Base-by-base conservation (phyloP, 92 coral and sea anemone genomes). In the Heliopora coerulea region DNA sequence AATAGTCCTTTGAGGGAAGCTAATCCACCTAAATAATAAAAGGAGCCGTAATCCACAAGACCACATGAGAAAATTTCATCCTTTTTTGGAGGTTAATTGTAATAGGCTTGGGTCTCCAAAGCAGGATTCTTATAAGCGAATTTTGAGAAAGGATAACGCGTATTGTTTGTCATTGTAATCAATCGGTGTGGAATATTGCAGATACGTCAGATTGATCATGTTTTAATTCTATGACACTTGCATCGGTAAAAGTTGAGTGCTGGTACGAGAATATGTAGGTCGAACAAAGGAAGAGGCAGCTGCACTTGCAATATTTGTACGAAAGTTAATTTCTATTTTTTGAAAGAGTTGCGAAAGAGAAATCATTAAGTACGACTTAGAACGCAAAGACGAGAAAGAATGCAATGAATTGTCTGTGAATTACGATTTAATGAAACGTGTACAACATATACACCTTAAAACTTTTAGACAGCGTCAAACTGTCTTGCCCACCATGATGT, bases 91-190 rank as follows among this genome's bases (percentile, higher is more conserved):
- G 23, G 32, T 46, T 21, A 44, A 30, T 67, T 19, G 33, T 67
- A 67, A 67, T 67, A 67, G 74, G 74, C 74, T 67, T 67, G 48
- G 0, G 39, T 11, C 59, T 23, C 40, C 34, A 67, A 26, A 18
- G 21, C 27, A 41, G 20, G 26, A 50, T 32, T 21, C 32, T 15
- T 26, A 25, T 32, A 40, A 41, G 25, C 21, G 29, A 39, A 65
- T 34, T 39, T 39, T 35, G 34, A 65, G 26, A 54, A 54, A 54
- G 10, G 29, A 1, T 12, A 5, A 37, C 12, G 42, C 42, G 12
- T 37, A 37, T 37, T 4, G 12, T 37, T 12, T 37, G 42, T 4
- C 5, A 37, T 37, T 37, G 5, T 37, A 37, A 37, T 37, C 42
- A 5, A 37, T 37, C 42, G 5, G 42, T 4, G 12, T 4, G 42